phyloP scores from a whole-genome alignment of 2,797 vertebrate genomes.

The Acipenser transmontanus region DNA sequence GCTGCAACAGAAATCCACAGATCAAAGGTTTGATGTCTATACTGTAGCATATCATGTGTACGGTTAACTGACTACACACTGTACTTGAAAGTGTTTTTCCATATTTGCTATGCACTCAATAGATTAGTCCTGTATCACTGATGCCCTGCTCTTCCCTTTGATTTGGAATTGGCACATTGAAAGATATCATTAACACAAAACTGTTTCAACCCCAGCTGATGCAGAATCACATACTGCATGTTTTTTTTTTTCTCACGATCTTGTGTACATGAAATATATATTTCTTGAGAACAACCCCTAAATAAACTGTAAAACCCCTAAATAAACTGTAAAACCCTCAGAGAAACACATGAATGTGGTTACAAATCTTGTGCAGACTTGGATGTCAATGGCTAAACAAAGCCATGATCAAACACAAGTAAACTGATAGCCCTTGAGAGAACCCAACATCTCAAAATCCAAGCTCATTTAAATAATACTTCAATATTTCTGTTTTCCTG shows the following conservation, averaged over 20 bases:
- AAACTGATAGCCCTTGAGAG: slow-evolving; percentile 28
- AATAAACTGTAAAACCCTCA: slow-evolving; percentile 50
- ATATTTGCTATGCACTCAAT: no score
- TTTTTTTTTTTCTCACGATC: slow-evolving; percentile 63
- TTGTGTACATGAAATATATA: slow-evolving; percentile 61
- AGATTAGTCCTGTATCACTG: no score
- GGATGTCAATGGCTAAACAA: slow-evolving; percentile 35
- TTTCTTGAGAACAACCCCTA: slow-evolving; percentile 31
- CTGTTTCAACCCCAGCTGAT: slow-evolving; percentile 51
- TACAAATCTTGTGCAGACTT: slow-evolving; percentile 40
- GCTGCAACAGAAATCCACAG: no score
- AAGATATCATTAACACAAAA: slow-evolving; percentile 31
- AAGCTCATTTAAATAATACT: no score
- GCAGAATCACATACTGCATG: slow-evolving; percentile 51
- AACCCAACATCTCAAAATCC: no score
- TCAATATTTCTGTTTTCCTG: no score
- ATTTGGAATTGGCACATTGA: neutral
- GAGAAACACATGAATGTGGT: slow-evolving; percentile 26
- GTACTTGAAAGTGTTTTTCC: no score
- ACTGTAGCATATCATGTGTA: no score
- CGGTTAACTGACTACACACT: no score
- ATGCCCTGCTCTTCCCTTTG: neutral
- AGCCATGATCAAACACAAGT: slow-evolving; percentile 41
- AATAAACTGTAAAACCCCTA: slow-evolving; percentile 55
- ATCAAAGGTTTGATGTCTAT: no score